Percentiles rank a stretch among this genome's conserved stretches.
Evolutionary conservation across 1,140 invertebrate genomes (phyloP).

Genomic region (Drosophila biarmipes): DNA sequence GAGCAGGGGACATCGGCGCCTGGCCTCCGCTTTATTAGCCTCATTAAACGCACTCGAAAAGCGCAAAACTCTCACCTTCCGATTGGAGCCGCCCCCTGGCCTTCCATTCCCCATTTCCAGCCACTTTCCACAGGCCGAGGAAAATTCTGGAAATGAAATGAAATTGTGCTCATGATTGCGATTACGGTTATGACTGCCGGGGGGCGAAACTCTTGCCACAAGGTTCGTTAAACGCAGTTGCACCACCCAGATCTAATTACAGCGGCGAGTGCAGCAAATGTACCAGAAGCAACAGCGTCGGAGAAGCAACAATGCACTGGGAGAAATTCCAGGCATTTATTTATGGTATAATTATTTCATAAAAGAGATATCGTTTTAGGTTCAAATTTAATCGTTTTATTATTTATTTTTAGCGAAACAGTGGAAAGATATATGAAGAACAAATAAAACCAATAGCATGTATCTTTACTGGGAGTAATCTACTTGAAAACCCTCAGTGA

Average conservation of each 20-base stretch:
- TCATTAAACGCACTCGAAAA: slow-evolving; percentile 73
- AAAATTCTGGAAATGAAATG: slow-evolving; percentile 67
- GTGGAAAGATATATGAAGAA: no score
- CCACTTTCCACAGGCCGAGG: slow-evolving; percentile 15
- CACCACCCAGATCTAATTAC: slow-evolving; percentile 65
- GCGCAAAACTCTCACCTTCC: slow-evolving; percentile 45
- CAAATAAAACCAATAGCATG: no score
- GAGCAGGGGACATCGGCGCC: background rate
- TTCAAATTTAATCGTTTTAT: no score
- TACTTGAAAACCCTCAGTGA: no score
- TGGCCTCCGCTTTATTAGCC: slow-evolving; percentile 65
- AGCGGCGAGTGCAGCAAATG: slow-evolving; percentile 35
- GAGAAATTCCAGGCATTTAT: no score
- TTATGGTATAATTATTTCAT: no score
- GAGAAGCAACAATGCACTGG: slow-evolving; percentile 7
- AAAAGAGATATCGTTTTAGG: no score
- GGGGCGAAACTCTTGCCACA: slow-evolving; percentile 32
- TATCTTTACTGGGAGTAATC: no score
- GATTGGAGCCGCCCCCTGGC: background rate
- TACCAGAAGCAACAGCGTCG: slow-evolving; percentile 38
- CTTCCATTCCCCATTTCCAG: background rate
- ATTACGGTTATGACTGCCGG: slow-evolving; percentile 71
- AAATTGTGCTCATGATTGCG: slow-evolving; percentile 80
- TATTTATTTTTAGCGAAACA: no score
- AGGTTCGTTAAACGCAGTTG: slow-evolving; percentile 61